Evolutionary conservation across 2,797 vertebrate genomes (phyloP).

Genomic region (Arnoldichthys spilopterus): DNA sequence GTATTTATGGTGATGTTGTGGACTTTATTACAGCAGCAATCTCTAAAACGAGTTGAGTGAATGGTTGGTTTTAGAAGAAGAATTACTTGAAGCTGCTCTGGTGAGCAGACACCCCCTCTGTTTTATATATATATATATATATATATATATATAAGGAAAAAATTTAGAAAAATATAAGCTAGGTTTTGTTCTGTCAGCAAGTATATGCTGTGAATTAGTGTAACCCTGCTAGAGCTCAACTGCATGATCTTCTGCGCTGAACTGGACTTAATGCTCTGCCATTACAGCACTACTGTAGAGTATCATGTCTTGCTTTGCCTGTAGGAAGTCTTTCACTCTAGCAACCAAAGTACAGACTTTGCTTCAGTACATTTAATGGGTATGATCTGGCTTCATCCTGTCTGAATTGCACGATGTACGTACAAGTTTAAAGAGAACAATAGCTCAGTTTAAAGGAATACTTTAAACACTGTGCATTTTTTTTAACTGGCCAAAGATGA

Average conservation of each 20-base stretch:
- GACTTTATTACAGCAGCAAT: no score
- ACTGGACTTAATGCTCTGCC: not conserved
- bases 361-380: conserved; percentile 4
- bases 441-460: not conserved
- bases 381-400: not conserved
- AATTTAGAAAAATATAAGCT: no score
- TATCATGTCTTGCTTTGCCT: not conserved
- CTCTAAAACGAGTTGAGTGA: no score
- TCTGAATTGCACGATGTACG: not conserved
- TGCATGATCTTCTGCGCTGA: not conserved
- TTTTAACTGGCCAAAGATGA: not conserved
- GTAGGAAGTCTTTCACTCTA: not conserved
- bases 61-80: no score
- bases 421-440: not conserved
- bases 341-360: not conserved
- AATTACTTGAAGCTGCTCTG: no score
- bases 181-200: no score
- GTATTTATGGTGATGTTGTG: no score
- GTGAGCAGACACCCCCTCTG: no score
- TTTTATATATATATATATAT: no score
- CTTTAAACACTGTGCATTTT: not conserved
- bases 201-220: not conserved
- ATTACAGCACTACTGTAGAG: not conserved
- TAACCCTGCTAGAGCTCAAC: not conserved
- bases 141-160: no score